Evolutionary conservation across 2,888 invertebrate genomes (phyloP), one percentile per base, ranked within the genome.

Genomic region (Cotesia congregata): DNA sequence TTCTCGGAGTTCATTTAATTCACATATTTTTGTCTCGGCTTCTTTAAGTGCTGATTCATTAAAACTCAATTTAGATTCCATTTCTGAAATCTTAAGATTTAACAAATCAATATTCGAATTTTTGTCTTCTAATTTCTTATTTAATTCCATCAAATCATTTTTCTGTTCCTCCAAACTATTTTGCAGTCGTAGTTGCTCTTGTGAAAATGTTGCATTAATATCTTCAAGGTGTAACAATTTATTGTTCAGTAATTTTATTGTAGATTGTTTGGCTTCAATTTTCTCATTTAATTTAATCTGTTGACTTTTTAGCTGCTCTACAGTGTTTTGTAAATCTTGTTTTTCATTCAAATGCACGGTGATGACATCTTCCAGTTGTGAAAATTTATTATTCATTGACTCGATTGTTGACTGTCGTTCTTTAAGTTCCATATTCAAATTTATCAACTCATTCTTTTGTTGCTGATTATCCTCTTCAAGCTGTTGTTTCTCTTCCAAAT

Each of bases 11-110:
- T 81, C 80, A 20, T 9, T 73, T 40, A 81, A 73, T 15, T 79
- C 80, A 72, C 74, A 75, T 2, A 81, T 82, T 75, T 79, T 84
- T 69, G 83, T 86, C 1, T 85, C 80, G 15, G 82, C 80, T 40
- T 81, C 83, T 6, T 80, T 74, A 15, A 87, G 76, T 1, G 82
- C 82, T 5, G 84, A 78, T 41, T 70, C 61, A 20, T 12, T 67
- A 2, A 39, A 65, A 73, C 3, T 67, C n/a, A 67, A 20, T 61
- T 60, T 20, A 73, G n/a, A 0, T 30, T 73, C 60, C 1, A 67
- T 20, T 67, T 15, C 50, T 15, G 59, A 38, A 30, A 67, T 67
- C 1, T 73, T 59, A 6, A 5, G 3, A 9, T 67, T 50, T 20
- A 73, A 67, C 5, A 62, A 62, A 12, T 62, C 62, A 62, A 78